Base-by-base conservation (phyloP, 2,113 vertebrate species). In the Tragelaphus imberbis region DNA sequence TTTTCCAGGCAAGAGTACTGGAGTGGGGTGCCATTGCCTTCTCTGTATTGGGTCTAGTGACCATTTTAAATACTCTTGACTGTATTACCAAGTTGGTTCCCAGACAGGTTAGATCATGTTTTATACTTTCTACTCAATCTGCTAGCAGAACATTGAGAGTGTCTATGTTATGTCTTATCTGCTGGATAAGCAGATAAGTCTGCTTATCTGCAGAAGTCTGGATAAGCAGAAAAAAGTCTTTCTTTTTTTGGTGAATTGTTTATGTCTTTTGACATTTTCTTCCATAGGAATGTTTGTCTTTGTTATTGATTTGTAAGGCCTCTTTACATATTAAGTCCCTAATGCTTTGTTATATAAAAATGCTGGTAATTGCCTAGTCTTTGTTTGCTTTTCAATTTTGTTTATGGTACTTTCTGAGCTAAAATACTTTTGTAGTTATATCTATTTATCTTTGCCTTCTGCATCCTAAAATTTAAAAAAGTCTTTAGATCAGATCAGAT, bases 21-120 rank as follows among this genome's bases (percentile, higher is more conserved):
- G 44, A 44, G 44, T 44, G 44, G 44, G 44, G 44, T 44, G 44
- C 44, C 5, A 44, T 44, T 44, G 44, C 44, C 44, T 44, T 44
- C 44, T 44, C 44, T 5, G 44, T 75, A 93, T 55, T 63, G 21
- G 8, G 71, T 87, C 44, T 93, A 63, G 75, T 86, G 79, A 93
- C 82, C 33, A 96, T 93, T 96, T 88, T 33, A 93, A 97, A 59
- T 86, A 61, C 28, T 3, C 28, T 86, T 88, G 47, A 87, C 47
- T 51, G 2, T 86, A 79, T 49, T 84, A 68, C 30, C 49, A 80
- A 58, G 14, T 88, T 90, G 4, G 47, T 95, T 88, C 59, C 6
- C 47, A 61, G 77, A 88, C 61, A 49, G n/a, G 28, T 91, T 71
- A 17, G 23, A 40, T 84, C 25, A 95, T 13, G 40, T 28, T 56